Evolutionary conservation across 2,113 vertebrate genomes (phyloP).

Genomic region (Coreoperca whiteheadi): DNA sequence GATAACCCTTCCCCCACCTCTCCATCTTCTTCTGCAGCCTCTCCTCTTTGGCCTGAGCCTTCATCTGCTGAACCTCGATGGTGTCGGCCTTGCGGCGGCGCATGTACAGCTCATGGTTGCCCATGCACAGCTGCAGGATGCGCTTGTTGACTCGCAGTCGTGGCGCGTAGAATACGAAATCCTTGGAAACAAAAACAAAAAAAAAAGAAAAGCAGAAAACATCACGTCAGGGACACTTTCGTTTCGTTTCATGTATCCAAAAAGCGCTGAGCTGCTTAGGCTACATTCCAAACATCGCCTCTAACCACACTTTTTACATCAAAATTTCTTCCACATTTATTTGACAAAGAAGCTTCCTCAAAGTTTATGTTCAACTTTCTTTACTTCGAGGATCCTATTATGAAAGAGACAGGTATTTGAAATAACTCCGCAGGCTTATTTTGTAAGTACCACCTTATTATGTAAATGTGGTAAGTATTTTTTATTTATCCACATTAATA

Average conservation of each 20-base stretch:
- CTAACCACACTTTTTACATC: background rate
- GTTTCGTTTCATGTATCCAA: background rate
- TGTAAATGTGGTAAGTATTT: no score
- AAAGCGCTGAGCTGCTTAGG: background rate
- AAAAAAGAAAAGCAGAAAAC: background rate
- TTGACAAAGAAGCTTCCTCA: background rate
- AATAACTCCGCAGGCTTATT: background rate
- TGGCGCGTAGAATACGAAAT: conserved; percentile 94
- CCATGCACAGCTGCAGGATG: conserved; percentile 95
- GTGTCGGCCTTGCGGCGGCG: conserved; percentile 93
- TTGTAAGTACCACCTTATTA: no score
- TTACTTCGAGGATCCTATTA: background rate
- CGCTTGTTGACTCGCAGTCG: conserved; percentile 95
- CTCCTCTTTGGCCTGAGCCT: conserved; percentile 94
- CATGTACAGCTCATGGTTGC: conserved; percentile 97
- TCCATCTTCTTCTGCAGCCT: conserved; percentile 94
- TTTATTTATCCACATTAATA: no score
- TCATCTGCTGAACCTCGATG: conserved; percentile 99
- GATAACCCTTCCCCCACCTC: conserved; percentile 85
- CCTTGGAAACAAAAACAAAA: conserved; percentile 76
- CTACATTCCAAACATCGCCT: no score
- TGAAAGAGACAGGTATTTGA: background rate
- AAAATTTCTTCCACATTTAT: background rate
- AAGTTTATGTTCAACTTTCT: background rate
- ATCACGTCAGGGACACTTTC: background rate